Evolutionary conservation across 2,888 invertebrate genomes (phyloP), one percentile per base, ranked within the genome.

Genomic region (Eumacrocentrus americanus): DNA sequence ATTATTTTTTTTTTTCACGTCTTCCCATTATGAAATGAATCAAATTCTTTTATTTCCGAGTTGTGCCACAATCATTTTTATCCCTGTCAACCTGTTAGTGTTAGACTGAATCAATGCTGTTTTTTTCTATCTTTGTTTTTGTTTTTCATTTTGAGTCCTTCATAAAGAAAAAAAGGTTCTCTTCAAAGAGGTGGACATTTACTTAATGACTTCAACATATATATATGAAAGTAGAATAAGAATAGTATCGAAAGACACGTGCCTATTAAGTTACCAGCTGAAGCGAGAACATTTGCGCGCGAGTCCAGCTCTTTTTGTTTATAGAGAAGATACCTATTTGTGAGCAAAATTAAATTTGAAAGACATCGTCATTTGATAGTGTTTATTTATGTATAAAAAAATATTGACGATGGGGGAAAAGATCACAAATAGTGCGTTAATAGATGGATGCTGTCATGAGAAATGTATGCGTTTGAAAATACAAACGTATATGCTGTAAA

Each of bases 261-360:
- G 67, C 65, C 67, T 68, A 62, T 61, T 48, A 56, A 65, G 65
- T 63, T 67, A 64, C 64, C 65, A 64, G 55, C 54, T 58, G 57
- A 54, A 54, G 60, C 42, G 54, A 60, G 50, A 50, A 56, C 34
- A 16, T 61, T 54, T n/a, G n/a, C n/a, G 16, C 47, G 47, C 9
- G 16, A 25, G 9, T 34, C 25, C 18, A 48, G 34, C 48, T 16
- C 46, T 20, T 46, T 11, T 20, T 42, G 42, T 18, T n/a, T 6
- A 25, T n/a, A 25, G 6, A 40, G 50, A 52, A 29, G 51, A 47
- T 29, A 50, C 40, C 29, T 23, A 9, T 37, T 54, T 40, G 44
- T 18, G 48, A 40, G 46, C 18, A 37, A 51, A 52, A 47, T 40
- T 11, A 46, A 37, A n/a, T n/a, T n/a, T n/a, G n/a, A 59, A 52